phyloP scores from a whole-genome alignment of 2,888 invertebrate genomes.

The Chaetogeoica ovagalla region DNA sequence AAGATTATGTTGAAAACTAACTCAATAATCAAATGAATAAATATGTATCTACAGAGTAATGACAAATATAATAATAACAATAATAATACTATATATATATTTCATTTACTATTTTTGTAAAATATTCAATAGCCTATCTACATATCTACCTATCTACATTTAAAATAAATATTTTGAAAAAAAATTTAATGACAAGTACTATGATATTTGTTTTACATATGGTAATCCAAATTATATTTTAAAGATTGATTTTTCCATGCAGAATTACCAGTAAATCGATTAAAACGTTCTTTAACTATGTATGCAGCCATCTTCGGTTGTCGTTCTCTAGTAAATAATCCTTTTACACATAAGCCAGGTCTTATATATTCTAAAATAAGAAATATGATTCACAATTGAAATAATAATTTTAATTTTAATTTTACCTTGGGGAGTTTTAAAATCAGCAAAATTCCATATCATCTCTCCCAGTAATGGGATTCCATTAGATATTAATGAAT shows the following conservation, averaged over 20 bases:
- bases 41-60: too few species aligned
- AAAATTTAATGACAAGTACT: background rate
- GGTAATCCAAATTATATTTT: background rate
- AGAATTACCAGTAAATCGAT: constrained; percentile 55
- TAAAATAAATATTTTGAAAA: background rate
- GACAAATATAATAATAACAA: too few species aligned
- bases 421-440: constrained; percentile 65
- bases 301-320: constrained; percentile 67
- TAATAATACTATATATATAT: too few species aligned
- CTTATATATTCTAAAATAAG: constrained; percentile 59
- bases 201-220: background rate
- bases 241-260: background rate
- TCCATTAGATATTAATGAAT: constrained; percentile 59
- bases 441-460: constrained; percentile 72
- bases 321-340: constrained; percentile 65
- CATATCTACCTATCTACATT: too few species aligned
- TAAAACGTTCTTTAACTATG: constrained; percentile 61
- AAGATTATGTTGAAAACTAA: too few species aligned
- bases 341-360: constrained; percentile 61
- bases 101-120: too few species aligned
- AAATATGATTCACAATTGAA: background rate
- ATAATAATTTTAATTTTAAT: background rate
- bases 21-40: too few species aligned
- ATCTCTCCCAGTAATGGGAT: constrained; percentile 65
- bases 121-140: too few species aligned